phyloP scores from a whole-genome alignment of 1,140 invertebrate genomes.

The Tyrophagus putrescentiae region DNA sequence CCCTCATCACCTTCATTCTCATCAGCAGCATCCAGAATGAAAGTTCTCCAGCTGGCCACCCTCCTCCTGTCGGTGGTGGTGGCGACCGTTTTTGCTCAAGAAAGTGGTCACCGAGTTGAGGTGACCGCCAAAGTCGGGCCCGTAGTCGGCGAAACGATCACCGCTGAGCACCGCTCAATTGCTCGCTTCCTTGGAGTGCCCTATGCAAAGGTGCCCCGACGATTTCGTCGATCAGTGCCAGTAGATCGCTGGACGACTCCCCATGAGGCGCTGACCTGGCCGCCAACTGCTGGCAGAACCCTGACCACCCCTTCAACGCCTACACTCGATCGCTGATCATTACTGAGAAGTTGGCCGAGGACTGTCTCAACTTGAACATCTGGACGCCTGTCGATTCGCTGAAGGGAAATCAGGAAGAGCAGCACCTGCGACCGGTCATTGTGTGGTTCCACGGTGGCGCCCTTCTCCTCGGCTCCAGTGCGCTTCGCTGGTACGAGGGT shows the following conservation, averaged over 20 bases:
- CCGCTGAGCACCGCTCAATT: not conserved
- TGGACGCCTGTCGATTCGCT: slow-evolving; percentile 29
- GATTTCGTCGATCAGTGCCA: slow-evolving; percentile 53
- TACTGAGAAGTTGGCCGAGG: slow-evolving; percentile 32
- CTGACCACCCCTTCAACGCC: not conserved
- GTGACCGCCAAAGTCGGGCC: not conserved
- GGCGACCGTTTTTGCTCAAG: no score
- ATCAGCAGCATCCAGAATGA: no score
- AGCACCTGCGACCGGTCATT: slow-evolving; percentile 18
- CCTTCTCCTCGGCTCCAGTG: slow-evolving; percentile 14
- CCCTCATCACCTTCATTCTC: no score
- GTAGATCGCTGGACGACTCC: not conserved
- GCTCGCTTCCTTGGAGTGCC: slow-evolving; percentile 67
- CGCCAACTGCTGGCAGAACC: slow-evolving; percentile 48
- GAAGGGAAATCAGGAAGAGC: not conserved
- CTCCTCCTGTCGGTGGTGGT: no score
- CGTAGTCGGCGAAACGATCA: not conserved
- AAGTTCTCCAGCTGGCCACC: no score
- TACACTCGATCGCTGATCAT: not conserved
- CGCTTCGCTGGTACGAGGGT: slow-evolving; percentile 38
- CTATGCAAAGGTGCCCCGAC: slow-evolving; percentile 76
- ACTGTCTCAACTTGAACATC: slow-evolving; percentile 34
- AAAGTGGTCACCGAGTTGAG: not conserved
- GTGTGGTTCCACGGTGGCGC: slow-evolving; percentile 22
- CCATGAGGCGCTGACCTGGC: slow-evolving; percentile 19